Conservation (phyloP, 1,140 invertebrate species). For the Chrysomallon squamiferum region DNA sequence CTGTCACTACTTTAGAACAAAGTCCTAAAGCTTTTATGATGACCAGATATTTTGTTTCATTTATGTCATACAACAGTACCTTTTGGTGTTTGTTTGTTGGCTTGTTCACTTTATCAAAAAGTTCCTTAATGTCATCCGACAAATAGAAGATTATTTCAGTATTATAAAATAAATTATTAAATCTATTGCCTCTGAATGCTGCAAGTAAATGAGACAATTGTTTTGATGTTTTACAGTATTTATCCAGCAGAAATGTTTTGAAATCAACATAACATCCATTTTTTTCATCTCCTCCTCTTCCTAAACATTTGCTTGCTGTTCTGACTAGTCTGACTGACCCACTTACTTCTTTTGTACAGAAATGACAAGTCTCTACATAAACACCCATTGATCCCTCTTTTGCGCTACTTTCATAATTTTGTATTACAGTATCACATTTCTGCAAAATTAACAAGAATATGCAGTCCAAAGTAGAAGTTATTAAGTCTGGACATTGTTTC, state of each 20-base stretch:
- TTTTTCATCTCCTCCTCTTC: constrained; percentile 16
- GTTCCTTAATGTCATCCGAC: constrained; percentile 12
- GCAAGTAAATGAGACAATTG: constrained; percentile 2
- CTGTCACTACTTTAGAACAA: constrained; percentile 20
- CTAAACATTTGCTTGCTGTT: constrained; percentile 13
- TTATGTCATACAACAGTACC: constrained; percentile 14
- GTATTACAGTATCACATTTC: constrained; percentile 13
- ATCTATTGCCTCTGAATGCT: constrained; percentile 24
- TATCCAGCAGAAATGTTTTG: constrained; percentile 10
- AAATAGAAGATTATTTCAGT: constrained; percentile 17
- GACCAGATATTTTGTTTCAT: constrained; percentile 10
- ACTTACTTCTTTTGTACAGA: constrained; percentile 2
- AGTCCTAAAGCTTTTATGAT: constrained; percentile 16
- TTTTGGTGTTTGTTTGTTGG: constrained; percentile 15
- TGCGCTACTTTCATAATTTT: constrained; percentile 8
- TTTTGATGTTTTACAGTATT: constrained; percentile 10
- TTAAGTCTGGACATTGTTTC: constrained; percentile 10
- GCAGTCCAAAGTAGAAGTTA: constrained; percentile 19
- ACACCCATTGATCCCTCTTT: constrained; percentile 5
- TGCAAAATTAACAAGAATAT: constrained; percentile 20
- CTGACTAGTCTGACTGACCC: constrained; percentile 8
- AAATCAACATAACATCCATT: constrained; percentile 21
- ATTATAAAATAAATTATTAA: constrained; percentile 30
- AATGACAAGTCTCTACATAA: not conserved
- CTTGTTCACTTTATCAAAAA: constrained; percentile 13